Conservation (phyloP, 1,140 invertebrate genomes). For the Drosophila rhopaloa region DNA sequence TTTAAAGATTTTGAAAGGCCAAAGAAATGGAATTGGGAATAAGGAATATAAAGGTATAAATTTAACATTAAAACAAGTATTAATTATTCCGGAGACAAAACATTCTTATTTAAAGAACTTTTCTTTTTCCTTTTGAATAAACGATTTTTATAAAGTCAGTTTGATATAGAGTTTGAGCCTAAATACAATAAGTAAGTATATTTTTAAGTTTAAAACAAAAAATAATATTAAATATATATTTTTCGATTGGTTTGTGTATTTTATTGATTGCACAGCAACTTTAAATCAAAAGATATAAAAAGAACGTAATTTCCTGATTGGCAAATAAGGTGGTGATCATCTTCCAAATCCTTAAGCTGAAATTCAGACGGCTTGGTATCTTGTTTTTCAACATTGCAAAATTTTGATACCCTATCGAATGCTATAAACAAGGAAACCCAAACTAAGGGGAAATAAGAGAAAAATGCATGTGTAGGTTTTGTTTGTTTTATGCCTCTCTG, state of each 20-base stretch:
- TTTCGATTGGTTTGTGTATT: no score
- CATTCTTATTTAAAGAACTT: no score
- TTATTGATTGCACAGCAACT: no score
- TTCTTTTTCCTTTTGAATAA: no score
- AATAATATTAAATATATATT: no score
- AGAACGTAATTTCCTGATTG: not conserved
- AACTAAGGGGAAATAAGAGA: constrained; percentile 26
- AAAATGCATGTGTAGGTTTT: constrained; percentile 32
- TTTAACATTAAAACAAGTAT: no score
- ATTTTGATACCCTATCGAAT: constrained; percentile 21
- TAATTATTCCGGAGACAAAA: no score
- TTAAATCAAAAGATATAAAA: not conserved
- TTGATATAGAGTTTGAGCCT: no score
- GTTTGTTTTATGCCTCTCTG: constrained; percentile 23
- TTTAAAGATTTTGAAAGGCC: not conserved
- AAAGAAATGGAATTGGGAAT: not conserved
- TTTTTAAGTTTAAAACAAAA: no score
- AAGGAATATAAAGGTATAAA: no score
- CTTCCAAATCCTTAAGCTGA: not conserved
- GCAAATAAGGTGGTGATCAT: not conserved
- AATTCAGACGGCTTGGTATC: not conserved
- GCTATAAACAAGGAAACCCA: constrained; percentile 14
- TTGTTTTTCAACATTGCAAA: constrained; percentile 16
- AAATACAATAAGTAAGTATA: no score
- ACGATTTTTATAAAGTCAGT: no score